These are phyloP conservation scores for Drosophila mercatorum DNA, from an alignment of 2,888 invertebrate species.

Conservation along the genomic window DNA sequence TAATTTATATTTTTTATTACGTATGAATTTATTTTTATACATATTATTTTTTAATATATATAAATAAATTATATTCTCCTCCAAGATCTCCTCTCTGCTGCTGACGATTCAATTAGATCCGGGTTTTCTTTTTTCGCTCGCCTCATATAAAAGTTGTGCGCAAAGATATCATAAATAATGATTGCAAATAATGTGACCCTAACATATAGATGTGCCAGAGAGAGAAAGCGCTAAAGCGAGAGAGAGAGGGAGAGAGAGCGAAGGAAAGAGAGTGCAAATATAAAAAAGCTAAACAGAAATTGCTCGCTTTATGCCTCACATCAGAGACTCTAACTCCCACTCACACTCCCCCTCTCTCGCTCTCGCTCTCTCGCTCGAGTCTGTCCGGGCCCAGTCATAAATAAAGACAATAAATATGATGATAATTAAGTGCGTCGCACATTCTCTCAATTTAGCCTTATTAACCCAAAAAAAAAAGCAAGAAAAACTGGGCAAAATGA, in stretches of 20 bases:
- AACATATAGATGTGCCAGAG: constrained; percentile 25
- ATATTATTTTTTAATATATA: neutral
- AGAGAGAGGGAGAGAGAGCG: neutral
- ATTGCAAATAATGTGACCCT: constrained; percentile 57
- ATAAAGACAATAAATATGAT: constrained; percentile 81
- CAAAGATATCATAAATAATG: constrained; percentile 50
- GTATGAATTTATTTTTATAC: neutral
- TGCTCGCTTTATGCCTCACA: constrained; percentile 8
- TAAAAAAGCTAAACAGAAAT: constrained; percentile 27
- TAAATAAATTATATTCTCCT: neutral
- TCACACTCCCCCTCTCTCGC: neutral
- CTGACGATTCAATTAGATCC: constrained; percentile 1
- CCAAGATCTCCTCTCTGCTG: neutral
- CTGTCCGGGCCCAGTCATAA: constrained; percentile 40
- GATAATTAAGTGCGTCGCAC: constrained; percentile 80
- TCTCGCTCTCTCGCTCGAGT: neutral
- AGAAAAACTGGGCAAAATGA: constrained; percentile 4
- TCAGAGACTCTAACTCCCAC: neutral
- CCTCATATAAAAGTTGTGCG: neutral
- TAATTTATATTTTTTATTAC: too few species aligned
- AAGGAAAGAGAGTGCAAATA: neutral
- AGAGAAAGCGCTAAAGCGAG: neutral
- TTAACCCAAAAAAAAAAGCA: constrained; percentile 73
- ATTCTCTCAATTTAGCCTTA: constrained; percentile 80
- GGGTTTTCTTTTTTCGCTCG: neutral